Evolutionary conservation across 2,888 invertebrate species (phyloP).

Genomic region (Emesis furor): DNA sequence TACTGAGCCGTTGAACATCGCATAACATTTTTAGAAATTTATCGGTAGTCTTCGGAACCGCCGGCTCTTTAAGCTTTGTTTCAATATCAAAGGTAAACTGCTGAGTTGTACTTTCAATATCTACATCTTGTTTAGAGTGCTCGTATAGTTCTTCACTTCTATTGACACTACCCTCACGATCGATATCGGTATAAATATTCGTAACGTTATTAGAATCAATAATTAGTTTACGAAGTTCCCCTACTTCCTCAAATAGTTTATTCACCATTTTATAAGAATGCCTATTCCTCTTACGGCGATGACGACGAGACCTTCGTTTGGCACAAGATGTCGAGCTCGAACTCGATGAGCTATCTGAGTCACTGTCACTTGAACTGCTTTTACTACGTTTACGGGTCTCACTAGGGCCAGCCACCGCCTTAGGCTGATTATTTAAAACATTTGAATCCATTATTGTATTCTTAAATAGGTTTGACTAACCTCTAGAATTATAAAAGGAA

Average conservation of each 20-base stretch:
- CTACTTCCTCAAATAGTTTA: background rate
- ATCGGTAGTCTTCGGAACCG: conserved; percentile 28
- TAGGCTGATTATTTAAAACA: background rate
- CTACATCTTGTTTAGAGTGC: background rate
- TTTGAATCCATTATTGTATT: too few species aligned
- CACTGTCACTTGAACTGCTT: background rate
- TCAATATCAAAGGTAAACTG: conserved; percentile 46
- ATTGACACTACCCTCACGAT: background rate
- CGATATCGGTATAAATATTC: background rate
- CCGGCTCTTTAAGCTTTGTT: conserved; percentile 43
- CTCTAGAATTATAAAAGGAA: too few species aligned
- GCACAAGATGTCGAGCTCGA: background rate
- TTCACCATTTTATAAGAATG: background rate
- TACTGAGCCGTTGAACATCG: conserved; percentile 36
- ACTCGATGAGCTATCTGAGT: background rate
- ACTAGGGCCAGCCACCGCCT: background rate
- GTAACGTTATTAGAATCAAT: background rate
- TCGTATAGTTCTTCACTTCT: background rate
- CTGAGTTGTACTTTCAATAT: background rate
- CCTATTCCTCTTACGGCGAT: background rate
- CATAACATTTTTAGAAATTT: conserved; percentile 39
- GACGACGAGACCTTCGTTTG: background rate
- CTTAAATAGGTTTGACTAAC: too few species aligned
- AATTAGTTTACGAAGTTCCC: background rate
- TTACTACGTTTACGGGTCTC: background rate